Percentiles rank a stretch among this genome's conserved stretches.
Conservation (phyloP, 2,888 invertebrate genomes). For the Papilio elwesi region DNA sequence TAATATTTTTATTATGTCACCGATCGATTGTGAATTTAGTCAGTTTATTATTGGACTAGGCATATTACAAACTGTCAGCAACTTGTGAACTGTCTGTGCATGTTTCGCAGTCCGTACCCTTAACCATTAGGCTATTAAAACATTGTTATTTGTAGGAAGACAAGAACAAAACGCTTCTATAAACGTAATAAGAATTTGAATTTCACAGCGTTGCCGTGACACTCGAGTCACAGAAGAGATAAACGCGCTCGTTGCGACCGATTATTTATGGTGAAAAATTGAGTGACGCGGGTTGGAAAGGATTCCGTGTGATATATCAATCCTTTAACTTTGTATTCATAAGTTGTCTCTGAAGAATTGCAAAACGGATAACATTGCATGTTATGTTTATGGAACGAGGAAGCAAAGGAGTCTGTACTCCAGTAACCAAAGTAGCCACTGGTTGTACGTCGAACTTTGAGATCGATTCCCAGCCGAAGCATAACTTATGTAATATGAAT, state of each 20-base stretch:
- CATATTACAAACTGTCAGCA: too few species aligned
- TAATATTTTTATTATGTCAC: too few species aligned
- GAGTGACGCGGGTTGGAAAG: constrained; percentile 68
- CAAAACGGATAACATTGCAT: constrained; percentile 13
- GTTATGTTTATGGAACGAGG: neutral
- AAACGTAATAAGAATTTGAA: constrained; percentile 28
- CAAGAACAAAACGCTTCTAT: constrained; percentile 17
- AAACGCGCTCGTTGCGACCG: constrained; percentile 58
- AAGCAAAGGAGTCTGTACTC: neutral
- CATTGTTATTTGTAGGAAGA: constrained; percentile 2
- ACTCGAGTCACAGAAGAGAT: constrained; percentile 64
- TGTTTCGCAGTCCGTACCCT: too few species aligned
- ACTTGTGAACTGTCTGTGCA: too few species aligned
- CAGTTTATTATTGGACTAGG: too few species aligned
- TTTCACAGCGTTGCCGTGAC: constrained; percentile 44
- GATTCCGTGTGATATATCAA: constrained; percentile 66
- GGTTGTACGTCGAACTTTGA: neutral
- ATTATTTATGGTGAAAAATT: constrained; percentile 71
- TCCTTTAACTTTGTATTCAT: constrained; percentile 48
- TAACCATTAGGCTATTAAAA: neutral
- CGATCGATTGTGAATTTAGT: too few species aligned
- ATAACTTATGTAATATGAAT: too few species aligned
- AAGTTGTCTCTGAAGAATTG: constrained; percentile 23
- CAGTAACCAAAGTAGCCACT: neutral
- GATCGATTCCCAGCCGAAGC: too few species aligned